These are phyloP conservation scores for Otolemur garnettii DNA, from an alignment of 2,113 vertebrate genomes.

Conservation along the genomic window DNA sequence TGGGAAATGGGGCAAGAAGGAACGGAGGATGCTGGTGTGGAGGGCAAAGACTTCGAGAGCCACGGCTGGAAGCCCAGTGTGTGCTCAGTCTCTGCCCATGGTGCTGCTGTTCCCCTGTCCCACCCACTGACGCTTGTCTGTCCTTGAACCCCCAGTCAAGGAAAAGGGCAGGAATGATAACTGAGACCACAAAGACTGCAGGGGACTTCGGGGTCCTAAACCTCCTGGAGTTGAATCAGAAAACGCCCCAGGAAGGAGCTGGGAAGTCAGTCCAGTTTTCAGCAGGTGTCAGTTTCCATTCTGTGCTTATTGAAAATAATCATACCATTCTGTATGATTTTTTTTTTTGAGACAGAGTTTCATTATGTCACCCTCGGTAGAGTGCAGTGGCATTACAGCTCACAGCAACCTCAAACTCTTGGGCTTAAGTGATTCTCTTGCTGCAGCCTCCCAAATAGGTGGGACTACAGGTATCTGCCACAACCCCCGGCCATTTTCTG, in stretches of 20 bases:
- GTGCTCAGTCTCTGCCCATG: too few relatives aligned
- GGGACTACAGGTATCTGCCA: too few relatives aligned
- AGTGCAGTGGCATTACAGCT: too few relatives aligned
- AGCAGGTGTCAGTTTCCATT: neutral
- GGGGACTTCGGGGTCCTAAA: neutral
- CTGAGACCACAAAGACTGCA: neutral
- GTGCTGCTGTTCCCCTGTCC: too few relatives aligned
- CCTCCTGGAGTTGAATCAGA: neutral
- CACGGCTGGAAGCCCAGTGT: accelerated
- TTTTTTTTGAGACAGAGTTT: too few relatives aligned
- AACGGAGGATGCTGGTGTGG: neutral
- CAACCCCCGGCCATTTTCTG: too few relatives aligned
- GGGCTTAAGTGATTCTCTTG: too few relatives aligned
- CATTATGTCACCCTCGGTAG: too few relatives aligned
- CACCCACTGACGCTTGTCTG: neutral
- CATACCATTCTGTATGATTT: neutral
- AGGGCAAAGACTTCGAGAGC: neutral
- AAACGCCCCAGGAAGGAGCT: neutral
- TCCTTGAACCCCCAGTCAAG: neutral
- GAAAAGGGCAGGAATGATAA: neutral
- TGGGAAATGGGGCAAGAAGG: neutral
- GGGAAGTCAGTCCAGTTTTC: neutral
- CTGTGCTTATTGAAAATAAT: neutral
- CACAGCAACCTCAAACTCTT: too few relatives aligned
- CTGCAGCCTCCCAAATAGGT: too few relatives aligned